These are phyloP conservation scores for Rhagologus leucostigma DNA, from an alignment of 2,113 vertebrate genomes.

Conservation along the genomic window DNA sequence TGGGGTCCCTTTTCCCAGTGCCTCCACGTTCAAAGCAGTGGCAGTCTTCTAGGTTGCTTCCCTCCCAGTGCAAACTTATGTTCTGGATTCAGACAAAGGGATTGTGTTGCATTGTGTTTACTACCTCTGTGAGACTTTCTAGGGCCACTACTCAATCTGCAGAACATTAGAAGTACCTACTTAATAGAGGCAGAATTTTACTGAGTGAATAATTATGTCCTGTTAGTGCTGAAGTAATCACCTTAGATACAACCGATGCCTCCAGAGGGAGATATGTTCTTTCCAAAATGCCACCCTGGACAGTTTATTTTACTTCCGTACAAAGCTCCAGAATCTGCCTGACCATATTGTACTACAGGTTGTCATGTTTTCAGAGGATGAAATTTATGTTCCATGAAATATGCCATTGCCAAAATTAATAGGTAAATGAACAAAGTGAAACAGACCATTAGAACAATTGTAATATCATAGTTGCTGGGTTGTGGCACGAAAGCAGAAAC, in stretches of 20 bases:
- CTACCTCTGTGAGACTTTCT: background rate
- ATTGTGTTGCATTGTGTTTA: constrained; percentile 38
- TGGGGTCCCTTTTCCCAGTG: background rate
- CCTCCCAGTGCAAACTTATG: background rate
- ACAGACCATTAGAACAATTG: constrained; percentile 62
- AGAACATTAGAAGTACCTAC: background rate
- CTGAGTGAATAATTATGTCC: constrained; percentile 39
- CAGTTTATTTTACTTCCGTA: constrained; percentile 32
- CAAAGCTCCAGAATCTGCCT: background rate
- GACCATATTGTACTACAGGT: constrained; percentile 49
- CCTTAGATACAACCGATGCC: background rate
- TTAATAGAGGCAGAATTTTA: constrained; percentile 45
- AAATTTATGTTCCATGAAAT: constrained; percentile 71
- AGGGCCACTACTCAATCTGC: background rate
- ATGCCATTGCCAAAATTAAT: constrained; percentile 72
- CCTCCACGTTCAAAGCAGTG: background rate
- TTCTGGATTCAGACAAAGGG: background rate
- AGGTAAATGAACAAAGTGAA: constrained; percentile 70
- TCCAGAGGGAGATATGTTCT: constrained; percentile 3
- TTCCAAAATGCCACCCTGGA: constrained; percentile 19
- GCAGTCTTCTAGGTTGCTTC: background rate
- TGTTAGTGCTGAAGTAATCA: constrained; percentile 36
- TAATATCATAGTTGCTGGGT: constrained; percentile 41
- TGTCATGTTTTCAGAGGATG: constrained; percentile 60
- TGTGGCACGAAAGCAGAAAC: constrained; percentile 57